These are phyloP conservation scores for Dendrolimus punctatus DNA, from an alignment of 1,140 invertebrate species.

Conservation along the genomic window DNA sequence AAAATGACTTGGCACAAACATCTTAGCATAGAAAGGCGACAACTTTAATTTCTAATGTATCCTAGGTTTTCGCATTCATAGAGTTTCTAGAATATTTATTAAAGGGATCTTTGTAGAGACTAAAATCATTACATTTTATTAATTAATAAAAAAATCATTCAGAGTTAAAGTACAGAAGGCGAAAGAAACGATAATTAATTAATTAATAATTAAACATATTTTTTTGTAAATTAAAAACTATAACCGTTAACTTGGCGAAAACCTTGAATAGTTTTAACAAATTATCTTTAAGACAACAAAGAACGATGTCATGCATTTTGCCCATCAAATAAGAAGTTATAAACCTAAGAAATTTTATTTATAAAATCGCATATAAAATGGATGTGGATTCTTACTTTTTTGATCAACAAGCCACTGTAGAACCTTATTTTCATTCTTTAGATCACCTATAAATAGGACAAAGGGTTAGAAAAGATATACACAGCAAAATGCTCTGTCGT, in stretches of 20 bases:
- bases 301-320: conserved; percentile 68
- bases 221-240: no score
- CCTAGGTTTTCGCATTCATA: no score
- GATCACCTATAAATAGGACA: conserved; percentile 86
- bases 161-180: no score
- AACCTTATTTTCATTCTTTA: conserved; percentile 95
- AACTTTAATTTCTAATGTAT: no score
- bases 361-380: conserved; percentile 53
- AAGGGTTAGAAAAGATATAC: conserved; percentile 9
- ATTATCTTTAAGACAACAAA: conserved; percentile 18
- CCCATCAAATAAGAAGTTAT: conserved; percentile 35
- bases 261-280: no score
- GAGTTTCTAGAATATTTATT: no score
- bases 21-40: conserved; percentile 60
- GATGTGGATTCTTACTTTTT: conserved; percentile 88
- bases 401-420: conserved; percentile 95
- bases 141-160: conserved; percentile 8
- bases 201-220: no score
- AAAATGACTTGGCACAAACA: conserved; percentile 71
- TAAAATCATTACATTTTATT: background rate
- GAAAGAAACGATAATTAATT: no score
- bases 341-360: conserved; percentile 38
- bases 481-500: background rate
- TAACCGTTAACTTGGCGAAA: no score
- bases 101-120: no score